phyloP scores from a whole-genome alignment of 2,797 vertebrate genomes.

The Anas flavirostris region DNA sequence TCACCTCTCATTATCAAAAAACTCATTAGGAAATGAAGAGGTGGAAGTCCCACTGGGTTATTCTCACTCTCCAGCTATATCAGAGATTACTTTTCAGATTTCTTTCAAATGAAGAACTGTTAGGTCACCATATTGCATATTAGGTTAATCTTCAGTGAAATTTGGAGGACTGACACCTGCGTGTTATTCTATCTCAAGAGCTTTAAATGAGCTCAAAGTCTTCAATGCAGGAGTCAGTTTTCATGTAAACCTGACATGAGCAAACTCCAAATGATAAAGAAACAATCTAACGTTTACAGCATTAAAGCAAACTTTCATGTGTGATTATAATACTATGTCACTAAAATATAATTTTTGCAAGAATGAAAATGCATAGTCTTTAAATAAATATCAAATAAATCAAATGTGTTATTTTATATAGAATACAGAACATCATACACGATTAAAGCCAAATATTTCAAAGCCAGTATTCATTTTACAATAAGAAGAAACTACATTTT shows the following conservation, averaged over 20 bases:
- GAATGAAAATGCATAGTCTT: not conserved
- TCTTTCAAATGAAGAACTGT: conserved; percentile 78
- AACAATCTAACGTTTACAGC: not conserved
- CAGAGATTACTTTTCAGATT: conserved; percentile 81
- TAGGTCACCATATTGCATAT: conserved; percentile 78
- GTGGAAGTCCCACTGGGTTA: conserved; percentile 84
- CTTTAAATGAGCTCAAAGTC: conserved; percentile 70
- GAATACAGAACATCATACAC: not conserved
- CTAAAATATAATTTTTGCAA: not conserved
- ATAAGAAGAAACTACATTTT: not conserved
- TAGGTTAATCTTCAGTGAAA: conserved; percentile 80
- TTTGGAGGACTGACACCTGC: conserved; percentile 70
- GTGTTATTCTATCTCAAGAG: conserved; percentile 62
- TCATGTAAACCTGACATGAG: conserved; percentile 32
- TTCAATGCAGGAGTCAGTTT: conserved; percentile 49
- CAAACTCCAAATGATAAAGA: conserved; percentile 40
- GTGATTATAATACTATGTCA: not conserved
- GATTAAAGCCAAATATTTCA: not conserved
- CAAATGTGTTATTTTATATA: not conserved
- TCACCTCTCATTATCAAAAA: conserved; percentile 86
- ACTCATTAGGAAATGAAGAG: conserved; percentile 87
- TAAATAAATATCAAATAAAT: not conserved
- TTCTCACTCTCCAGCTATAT: conserved; percentile 75
- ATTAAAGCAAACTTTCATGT: not conserved
- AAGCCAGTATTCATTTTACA: not conserved